Evolutionary conservation across 1,140 invertebrate genomes (phyloP), one percentile per base, ranked within the genome.

Genomic region (honey bee (Apis mellifera)): DNA sequence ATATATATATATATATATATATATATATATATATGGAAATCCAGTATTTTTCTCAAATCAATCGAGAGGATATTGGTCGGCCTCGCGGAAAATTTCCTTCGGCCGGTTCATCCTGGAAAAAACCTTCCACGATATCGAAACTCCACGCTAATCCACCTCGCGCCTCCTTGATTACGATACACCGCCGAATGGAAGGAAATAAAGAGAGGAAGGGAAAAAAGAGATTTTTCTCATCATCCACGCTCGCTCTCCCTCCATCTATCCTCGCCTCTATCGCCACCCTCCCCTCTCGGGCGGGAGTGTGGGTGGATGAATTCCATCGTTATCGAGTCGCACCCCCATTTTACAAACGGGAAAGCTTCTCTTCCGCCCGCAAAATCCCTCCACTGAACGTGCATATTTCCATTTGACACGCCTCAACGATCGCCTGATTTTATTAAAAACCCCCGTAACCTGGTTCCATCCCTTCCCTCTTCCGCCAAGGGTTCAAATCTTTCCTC

Each of bases 361-460:
- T 79, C 82, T 83, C 84, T 65, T 84, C 87, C 86, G 84, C 70
- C 86, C 89, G 88, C 89, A 89, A 90, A 90, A 89, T 90, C 89
- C 84, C 86, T 88, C 88, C 83, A 81, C 80, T 89, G 80, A 90
- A 88, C 88, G 85, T 89, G 83, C 85, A 89, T 89, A 89, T 89
- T 89, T 89, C 88, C 88, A 90, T 90, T 89, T 89, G 88, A 84
- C 85, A 90, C 85, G 86, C 83, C 87, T 89, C 86, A 84, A 70
- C 88, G 85, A 68, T 69, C 78, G 59, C 70, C 88, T 90, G 89
- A 90, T 90, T 90, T 90, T 89, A 90, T 90, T 90, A 90, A 90
- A 90, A 90, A 89, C 79, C 79, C 75, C 87, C 87, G 82, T 89
- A 86, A 89, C 87, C 87, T 78, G 87, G 76, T 85, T 88, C 80